A percentile compares a stretch with the other conserved stretches of the same genome.
phyloP scores from a whole-genome alignment of 2,888 invertebrate genomes.

The Cinara cedri region DNA sequence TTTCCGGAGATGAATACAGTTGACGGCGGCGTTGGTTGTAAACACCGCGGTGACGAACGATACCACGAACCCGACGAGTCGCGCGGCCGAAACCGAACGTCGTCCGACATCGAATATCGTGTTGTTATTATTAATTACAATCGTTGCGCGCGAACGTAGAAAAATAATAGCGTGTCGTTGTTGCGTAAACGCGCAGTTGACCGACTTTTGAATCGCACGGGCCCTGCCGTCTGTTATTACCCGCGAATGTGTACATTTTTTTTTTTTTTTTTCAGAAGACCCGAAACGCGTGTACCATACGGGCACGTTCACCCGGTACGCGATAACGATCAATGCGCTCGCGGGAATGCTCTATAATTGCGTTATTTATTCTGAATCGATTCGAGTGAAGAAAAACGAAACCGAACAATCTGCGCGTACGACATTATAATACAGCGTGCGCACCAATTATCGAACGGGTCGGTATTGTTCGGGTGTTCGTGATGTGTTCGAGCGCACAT shows the following conservation, averaged over 20 bases:
- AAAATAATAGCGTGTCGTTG: background rate
- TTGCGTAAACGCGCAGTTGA: background rate
- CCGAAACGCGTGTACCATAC: no score
- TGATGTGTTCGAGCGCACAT: background rate
- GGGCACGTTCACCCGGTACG: background rate
- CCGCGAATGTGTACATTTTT: no score
- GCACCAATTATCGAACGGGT: background rate
- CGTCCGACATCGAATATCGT: no score
- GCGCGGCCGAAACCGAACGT: no score
- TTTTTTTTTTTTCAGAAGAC: no score
- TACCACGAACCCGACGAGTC: no score
- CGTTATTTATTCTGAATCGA: constrained; percentile 21
- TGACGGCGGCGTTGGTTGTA: no score
- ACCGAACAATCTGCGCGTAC: background rate
- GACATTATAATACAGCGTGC: no score
- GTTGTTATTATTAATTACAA: no score
- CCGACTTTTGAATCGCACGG: constrained; percentile 24
- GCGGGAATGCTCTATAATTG: constrained; percentile 19
- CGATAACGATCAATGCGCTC: background rate
- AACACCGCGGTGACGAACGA: no score
- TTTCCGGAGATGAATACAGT: no score
- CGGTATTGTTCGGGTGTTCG: background rate
- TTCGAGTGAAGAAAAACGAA: background rate
- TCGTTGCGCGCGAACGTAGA: background rate
- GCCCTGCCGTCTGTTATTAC: no score